phyloP scores from a whole-genome alignment of 2,113 vertebrate species.

The Bubo blakistoni region DNA sequence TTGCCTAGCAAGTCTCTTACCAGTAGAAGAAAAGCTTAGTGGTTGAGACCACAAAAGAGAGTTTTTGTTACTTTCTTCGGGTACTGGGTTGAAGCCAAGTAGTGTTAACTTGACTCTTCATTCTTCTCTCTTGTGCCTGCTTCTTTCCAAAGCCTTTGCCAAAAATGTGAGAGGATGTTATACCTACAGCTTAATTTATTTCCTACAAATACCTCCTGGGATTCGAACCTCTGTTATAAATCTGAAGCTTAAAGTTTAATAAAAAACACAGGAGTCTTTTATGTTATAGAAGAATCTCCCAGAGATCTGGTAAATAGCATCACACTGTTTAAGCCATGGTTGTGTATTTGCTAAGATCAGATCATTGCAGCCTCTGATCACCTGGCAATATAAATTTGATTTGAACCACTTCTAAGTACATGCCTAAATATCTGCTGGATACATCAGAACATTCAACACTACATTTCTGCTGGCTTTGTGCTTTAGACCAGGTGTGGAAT shows the following conservation, averaged over 20 bases:
- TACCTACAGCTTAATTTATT: constrained; percentile 62
- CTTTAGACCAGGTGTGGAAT: neutral
- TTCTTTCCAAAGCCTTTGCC: constrained; percentile 47
- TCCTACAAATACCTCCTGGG: constrained; percentile 1
- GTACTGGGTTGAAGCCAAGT: constrained; percentile 12
- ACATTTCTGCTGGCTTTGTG: neutral
- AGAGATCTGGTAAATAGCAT: constrained; percentile 1
- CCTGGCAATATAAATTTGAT: neutral
- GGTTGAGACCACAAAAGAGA: constrained; percentile 19
- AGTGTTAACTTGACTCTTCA: constrained; percentile 5
- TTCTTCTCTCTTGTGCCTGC: constrained; percentile 31
- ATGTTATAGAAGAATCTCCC: neutral
- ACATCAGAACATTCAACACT: neutral
- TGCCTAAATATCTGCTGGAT: neutral
- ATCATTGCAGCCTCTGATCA: neutral
- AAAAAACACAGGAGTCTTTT: constrained; percentile 5
- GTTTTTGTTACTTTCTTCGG: constrained; percentile 20
- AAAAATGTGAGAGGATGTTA: constrained; percentile 48
- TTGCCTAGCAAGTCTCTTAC: neutral
- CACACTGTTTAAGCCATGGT: neutral
- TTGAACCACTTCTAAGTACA: neutral
- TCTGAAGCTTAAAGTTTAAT: constrained; percentile 42
- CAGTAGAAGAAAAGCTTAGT: neutral
- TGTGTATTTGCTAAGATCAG: constrained; percentile 4
- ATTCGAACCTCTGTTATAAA: constrained; percentile 26